Base-by-base conservation (phyloP, 2,888 invertebrate species). In the Cosmorhoe ocellata region DNA sequence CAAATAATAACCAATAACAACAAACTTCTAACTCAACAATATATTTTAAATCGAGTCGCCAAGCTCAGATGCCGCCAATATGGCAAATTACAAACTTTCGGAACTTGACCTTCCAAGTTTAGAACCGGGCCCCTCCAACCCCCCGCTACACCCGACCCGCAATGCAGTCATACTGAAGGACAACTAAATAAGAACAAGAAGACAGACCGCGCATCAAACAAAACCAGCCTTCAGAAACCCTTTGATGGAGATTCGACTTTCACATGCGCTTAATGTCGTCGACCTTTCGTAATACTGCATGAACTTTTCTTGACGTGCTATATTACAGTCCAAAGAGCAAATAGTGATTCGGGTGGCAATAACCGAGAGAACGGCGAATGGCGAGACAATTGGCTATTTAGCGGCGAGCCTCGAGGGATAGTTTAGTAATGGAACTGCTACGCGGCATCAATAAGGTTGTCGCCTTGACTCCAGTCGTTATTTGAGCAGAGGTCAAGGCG, bases 101-200 rank as follows among this genome's bases (percentile, higher is more conserved):
- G 72, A 79, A 76, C 79, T 81, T 85, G 84, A 85, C 87, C 87
- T 87, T 86, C 76, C 79, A 84, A 83, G 79, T 83, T 82, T 75
- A 76, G 71, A 74, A 76, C 61, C 74, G 67, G 70, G 66, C 69
- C 74, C 68, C 65, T 60, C 64, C 61, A 59, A 63, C 59, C 13
- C 46, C 48, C 48, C 66, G 69, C 69, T 76, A 66, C 70, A 64
- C 76, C 69, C 73, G 62, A 58, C 71, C 86, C 87, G 89, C 88
- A 88, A 78, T 89, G 89, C 89, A 87, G 89, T 77, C 75, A 74
- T 79, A 74, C 74, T 79, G 77, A 83, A 79, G 79, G 78, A 78
- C 79, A 65, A 67, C 64, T 62, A 72, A 78, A 78, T 75, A 76
- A 69, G 63, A 74, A 69, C 63, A 61, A 72, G 70, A 73, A 66